These are phyloP conservation scores for Lepilemur ruficaudatus DNA, from an alignment of 2,797 vertebrate species.

Conservation along the genomic window DNA sequence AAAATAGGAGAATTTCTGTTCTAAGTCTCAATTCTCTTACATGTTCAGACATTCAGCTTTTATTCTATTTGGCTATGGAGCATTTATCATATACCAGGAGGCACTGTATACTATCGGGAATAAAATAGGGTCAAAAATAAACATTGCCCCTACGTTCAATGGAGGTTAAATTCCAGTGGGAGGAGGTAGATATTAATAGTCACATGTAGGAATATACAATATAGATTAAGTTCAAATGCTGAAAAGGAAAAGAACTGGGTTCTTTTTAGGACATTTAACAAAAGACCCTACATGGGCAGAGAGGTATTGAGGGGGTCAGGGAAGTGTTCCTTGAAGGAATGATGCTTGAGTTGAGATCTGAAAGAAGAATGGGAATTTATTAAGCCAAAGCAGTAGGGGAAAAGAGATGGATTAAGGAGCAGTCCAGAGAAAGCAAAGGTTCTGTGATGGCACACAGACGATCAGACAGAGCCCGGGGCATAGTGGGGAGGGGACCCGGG, in stretches of 20 bases:
- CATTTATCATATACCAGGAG: background rate
- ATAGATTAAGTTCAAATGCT: background rate
- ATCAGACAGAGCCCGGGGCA: background rate
- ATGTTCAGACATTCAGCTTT: background rate
- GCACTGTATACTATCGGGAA: background rate
- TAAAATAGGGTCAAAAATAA: background rate
- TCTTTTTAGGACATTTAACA: background rate
- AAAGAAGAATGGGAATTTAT: background rate
- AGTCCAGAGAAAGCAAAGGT: background rate
- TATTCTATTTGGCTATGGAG: background rate
- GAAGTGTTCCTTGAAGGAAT: background rate
- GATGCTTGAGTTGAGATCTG: background rate
- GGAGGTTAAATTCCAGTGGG: background rate
- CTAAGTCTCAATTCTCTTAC: background rate
- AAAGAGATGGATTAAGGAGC: background rate
- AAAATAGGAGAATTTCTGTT: background rate
- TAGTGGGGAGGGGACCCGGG: background rate
- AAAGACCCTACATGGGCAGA: rapidly evolving
- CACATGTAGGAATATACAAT: background rate
- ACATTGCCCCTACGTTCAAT: background rate
- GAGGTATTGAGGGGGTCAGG: background rate
- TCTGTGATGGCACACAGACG: background rate
- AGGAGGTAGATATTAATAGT: background rate
- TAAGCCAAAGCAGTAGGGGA: background rate
- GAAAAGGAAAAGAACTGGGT: background rate